These are phyloP conservation scores for Kradibia gibbosae DNA, from an alignment of 1,140 invertebrate species.

Conservation along the genomic window DNA sequence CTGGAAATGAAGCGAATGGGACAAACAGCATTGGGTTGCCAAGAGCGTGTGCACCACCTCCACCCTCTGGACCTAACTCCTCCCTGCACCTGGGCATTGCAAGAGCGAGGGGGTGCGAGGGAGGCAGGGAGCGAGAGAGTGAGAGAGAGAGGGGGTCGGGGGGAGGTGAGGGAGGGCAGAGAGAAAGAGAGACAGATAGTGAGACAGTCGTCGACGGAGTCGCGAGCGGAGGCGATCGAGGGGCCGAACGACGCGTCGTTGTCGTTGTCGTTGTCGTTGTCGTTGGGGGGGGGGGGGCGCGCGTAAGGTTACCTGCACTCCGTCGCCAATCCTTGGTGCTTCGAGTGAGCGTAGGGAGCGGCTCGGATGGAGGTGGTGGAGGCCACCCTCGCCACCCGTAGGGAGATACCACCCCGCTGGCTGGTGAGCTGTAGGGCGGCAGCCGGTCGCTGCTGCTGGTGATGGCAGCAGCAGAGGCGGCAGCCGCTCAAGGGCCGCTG, in stretches of 20 bases:
- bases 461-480: slow-evolving; percentile 45
- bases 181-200: too few relatives aligned
- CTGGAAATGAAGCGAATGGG: slow-evolving; percentile 72
- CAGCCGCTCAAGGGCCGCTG: slow-evolving; percentile 60
- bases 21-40: slow-evolving; percentile 74
- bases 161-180: too few relatives aligned
- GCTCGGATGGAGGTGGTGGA: slow-evolving; percentile 73
- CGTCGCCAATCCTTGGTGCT: slow-evolving; percentile 70
- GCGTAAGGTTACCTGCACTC: slow-evolving; percentile 75
- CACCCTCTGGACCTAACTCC: slow-evolving; percentile 72
- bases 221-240: too few relatives aligned
- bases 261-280: too few relatives aligned
- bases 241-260: too few relatives aligned
- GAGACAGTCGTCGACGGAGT: too few relatives aligned
- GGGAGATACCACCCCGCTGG: slow-evolving; percentile 70
- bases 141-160: too few relatives aligned
- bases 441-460: slow-evolving; percentile 58
- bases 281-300: too few relatives aligned
- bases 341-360: slow-evolving; percentile 72
- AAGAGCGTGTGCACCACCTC: slow-evolving; percentile 73
- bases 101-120: neutral
- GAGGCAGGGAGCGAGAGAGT: too few relatives aligned
- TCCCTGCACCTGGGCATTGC: slow-evolving; percentile 69
- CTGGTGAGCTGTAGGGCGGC: slow-evolving; percentile 67
- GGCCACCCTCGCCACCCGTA: slow-evolving; percentile 74